Base-by-base conservation (phyloP, 1,140 invertebrate genomes). In the Papilio dardanus region DNA sequence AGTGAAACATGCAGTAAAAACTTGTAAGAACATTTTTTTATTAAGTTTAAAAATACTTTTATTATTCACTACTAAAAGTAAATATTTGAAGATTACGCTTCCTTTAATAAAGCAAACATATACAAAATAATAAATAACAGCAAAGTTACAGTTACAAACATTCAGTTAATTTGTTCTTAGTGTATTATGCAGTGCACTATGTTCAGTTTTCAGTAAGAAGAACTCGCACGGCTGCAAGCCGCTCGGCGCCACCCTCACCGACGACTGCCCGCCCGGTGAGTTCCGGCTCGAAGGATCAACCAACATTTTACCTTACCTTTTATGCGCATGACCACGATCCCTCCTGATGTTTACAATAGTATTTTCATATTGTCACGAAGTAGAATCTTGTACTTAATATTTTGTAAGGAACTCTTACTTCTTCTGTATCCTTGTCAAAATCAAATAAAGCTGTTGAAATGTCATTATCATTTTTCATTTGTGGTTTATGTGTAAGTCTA, bases 181-280 rank as follows among this genome's bases (percentile, higher is more conserved):
- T 28, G 30, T 35, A 67, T n/a, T 62, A 62, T 62, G 21, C 46
- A 28, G 42, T 28, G 21, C 21, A 40, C 16, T 65, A 62, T 40
- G 14, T 73, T 24, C 40, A 88, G 87, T 88, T 30, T 86, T 89
- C 73, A 79, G 82, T 54, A 85, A 79, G 35, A 77, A 85, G 19
- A 62, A 65, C 0, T 58, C 77, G 3, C 69, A 87, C 54, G 77
- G 86, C 19, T 92, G 90, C 66, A 88, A 88, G 80, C 90, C 88
- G 0, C 83, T 80, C 21, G 87, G 90, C 62, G 83, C 85, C 2
- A 91, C 85, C 62, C 85, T 87, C 74, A 92, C 88, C 31, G 82
- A 88, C 46, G 90, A 86, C 68, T 92, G 90, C 73, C 90, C 90
- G 12, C 90, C 90, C 73, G 86, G 90, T 92, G 73, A 46, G 40